phyloP scores from a whole-genome alignment of 2,888 invertebrate species.

The Brenthis daphne region DNA sequence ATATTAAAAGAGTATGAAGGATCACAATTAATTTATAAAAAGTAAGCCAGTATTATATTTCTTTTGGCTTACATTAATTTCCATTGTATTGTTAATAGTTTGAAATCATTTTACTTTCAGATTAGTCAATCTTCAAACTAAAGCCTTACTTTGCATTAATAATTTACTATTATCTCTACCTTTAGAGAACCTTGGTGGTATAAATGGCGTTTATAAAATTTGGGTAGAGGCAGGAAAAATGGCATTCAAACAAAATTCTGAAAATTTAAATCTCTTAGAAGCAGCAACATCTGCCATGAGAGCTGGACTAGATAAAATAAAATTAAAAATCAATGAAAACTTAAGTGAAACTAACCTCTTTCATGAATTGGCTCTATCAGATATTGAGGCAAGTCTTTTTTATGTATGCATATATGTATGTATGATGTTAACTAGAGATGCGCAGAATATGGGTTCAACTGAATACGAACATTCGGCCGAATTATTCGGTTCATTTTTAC shows the following conservation, averaged over 20 bases:
- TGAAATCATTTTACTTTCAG: slow-evolving; percentile 56
- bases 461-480: no score
- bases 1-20: slow-evolving; percentile 79
- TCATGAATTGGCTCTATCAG: slow-evolving; percentile 78
- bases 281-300: slow-evolving; percentile 89
- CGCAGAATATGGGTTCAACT: no score
- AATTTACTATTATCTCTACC: slow-evolving; percentile 85
- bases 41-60: slow-evolving; percentile 55
- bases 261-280: slow-evolving; percentile 82
- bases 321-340: slow-evolving; percentile 64
- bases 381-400: slow-evolving; percentile 74
- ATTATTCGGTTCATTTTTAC: no score
- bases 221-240: slow-evolving; percentile 86
- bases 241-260: slow-evolving; percentile 80
- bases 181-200: slow-evolving; percentile 84
- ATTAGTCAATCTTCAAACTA: slow-evolving; percentile 81
- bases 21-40: slow-evolving; percentile 72
- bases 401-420: not conserved
- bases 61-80: not conserved
- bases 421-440: no score
- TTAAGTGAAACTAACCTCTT: slow-evolving; percentile 69
- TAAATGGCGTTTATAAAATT: slow-evolving; percentile 82
- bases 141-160: slow-evolving; percentile 86
- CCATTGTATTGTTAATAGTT: not conserved
- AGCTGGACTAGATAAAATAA: slow-evolving; percentile 86